A percentile compares a stretch with the other conserved stretches of the same genome.
phyloP scores from a whole-genome alignment of 2,797 vertebrate species.

The Tachyglossus aculeatus region DNA sequence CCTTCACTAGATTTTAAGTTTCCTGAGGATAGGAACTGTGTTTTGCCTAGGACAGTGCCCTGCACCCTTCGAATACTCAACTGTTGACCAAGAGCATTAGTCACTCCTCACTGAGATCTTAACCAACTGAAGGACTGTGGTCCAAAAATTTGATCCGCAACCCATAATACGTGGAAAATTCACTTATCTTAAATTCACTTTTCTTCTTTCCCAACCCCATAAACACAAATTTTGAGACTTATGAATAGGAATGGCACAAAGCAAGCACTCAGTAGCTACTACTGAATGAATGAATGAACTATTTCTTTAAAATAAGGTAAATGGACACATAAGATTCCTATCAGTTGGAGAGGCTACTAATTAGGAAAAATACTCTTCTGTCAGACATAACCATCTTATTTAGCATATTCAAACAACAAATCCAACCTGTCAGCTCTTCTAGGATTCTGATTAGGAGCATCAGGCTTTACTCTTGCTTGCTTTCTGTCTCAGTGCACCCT shows the following conservation, averaged over 20 bases:
- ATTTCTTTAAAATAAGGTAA: not conserved
- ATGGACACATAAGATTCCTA: not conserved
- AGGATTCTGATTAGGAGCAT: not conserved
- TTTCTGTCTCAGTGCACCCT: not conserved
- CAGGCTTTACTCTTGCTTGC: not conserved
- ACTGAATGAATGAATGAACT: too few relatives aligned
- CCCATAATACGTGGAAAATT: not conserved
- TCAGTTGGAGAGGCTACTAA: not conserved
- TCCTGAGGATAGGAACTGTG: too few relatives aligned
- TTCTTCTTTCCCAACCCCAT: conserved; percentile 10
- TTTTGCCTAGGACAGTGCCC: too few relatives aligned
- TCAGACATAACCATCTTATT: not conserved
- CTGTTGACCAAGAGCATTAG: too few relatives aligned
- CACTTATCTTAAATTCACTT: not conserved
- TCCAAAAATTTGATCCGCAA: too few relatives aligned
- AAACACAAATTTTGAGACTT: conserved; percentile 17
- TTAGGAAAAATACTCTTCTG: accelerated
- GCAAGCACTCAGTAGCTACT: too few relatives aligned
- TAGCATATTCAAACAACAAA: not conserved
- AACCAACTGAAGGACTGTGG: too few relatives aligned
- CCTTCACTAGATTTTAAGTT: too few relatives aligned
- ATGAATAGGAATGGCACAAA: too few relatives aligned
- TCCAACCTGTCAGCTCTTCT: not conserved
- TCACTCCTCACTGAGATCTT: too few relatives aligned
- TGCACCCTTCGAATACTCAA: too few relatives aligned